These are phyloP conservation scores for Monarcha castaneiventris DNA, from an alignment of 2,113 vertebrate genomes.

Conservation along the genomic window DNA sequence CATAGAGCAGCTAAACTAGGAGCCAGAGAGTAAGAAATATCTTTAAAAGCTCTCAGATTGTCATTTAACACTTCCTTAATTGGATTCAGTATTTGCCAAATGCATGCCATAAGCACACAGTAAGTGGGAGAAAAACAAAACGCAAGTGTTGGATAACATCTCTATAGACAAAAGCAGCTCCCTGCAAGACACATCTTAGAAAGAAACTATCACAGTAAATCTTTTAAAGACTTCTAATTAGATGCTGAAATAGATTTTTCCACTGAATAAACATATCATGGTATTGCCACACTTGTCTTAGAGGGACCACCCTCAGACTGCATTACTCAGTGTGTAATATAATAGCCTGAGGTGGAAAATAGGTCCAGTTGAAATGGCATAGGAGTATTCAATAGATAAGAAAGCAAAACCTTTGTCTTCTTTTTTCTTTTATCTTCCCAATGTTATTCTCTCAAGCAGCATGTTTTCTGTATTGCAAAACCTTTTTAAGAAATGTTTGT, in stretches of 20 bases:
- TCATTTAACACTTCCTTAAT: constrained; percentile 53
- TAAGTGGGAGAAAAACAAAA: constrained; percentile 54
- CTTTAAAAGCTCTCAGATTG: constrained; percentile 38
- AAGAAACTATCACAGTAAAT: constrained; percentile 50
- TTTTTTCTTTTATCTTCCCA: neutral
- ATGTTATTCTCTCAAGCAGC: neutral
- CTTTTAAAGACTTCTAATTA: constrained; percentile 72
- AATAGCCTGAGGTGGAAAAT: constrained; percentile 55
- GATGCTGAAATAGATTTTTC: constrained; percentile 65
- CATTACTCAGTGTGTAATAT: constrained; percentile 30
- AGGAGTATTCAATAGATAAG: neutral
- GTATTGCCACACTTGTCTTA: constrained; percentile 62
- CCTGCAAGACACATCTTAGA: constrained; percentile 14
- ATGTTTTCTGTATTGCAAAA: neutral
- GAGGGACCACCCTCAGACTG: constrained; percentile 73
- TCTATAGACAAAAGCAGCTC: constrained; percentile 48
- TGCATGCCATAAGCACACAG: constrained; percentile 5
- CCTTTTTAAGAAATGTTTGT: neutral
- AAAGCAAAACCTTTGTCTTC: neutral
- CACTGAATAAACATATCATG: constrained; percentile 68
- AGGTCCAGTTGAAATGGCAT: constrained; percentile 19
- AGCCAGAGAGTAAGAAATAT: neutral
- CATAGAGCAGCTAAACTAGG: neutral
- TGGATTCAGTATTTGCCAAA: constrained; percentile 41
- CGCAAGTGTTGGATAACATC: constrained; percentile 62